A percentile compares a stretch with the other conserved stretches of the same genome.
phyloP scores from a whole-genome alignment of 2,113 vertebrate species.

The Percina caprodes region DNA sequence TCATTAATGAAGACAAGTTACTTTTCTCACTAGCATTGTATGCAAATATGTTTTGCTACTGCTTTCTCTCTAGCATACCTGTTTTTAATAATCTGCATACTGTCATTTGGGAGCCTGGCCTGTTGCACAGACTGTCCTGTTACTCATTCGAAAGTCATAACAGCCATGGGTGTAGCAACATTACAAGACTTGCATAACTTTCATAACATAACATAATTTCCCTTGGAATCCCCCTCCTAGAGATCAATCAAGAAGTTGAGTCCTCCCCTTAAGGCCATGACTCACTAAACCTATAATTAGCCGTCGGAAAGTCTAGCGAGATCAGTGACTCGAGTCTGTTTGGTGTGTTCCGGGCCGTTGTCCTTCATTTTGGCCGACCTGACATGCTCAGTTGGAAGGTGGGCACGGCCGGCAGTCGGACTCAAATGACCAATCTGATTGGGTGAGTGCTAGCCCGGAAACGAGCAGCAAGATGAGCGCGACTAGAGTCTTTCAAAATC shows the following conservation, averaged over 20 bases:
- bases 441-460: too few species aligned
- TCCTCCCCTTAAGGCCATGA: background rate
- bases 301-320: too few species aligned
- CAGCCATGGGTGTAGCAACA: background rate
- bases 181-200: too few species aligned
- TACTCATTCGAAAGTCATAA: background rate
- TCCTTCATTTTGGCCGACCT: too few species aligned
- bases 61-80: background rate
- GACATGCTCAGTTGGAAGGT: too few species aligned
- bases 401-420: too few species aligned
- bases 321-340: too few species aligned
- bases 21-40: background rate
- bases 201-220: background rate
- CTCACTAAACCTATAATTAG: too few species aligned
- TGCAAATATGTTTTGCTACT: background rate
- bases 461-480: too few species aligned
- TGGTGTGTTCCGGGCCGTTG: too few species aligned
- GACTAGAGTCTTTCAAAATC: too few species aligned
- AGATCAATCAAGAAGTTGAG: slow-evolving; percentile 7
- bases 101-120: background rate
- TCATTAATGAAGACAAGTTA: background rate
- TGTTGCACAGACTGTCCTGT: background rate
- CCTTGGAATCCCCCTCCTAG: slow-evolving; percentile 2
- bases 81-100: background rate
- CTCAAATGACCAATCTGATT: too few species aligned